phyloP scores from a whole-genome alignment of 2,888 invertebrate species.

The Pteria penguin region DNA sequence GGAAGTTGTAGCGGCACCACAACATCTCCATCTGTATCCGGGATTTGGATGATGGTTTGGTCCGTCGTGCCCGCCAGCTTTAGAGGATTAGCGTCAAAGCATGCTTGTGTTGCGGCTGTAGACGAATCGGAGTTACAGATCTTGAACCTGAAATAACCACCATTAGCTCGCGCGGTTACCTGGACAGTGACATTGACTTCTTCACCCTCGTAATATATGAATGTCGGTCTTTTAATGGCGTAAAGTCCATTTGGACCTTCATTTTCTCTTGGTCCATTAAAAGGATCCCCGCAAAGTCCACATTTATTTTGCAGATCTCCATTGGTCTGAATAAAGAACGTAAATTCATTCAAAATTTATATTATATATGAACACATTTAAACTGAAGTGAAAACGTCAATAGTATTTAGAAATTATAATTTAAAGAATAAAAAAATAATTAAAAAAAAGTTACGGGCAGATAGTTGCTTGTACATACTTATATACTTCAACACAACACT shows the following conservation, averaged over 20 bases:
- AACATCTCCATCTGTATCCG: constrained; percentile 23
- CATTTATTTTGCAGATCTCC: constrained; percentile 49
- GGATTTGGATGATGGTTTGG: constrained; percentile 6
- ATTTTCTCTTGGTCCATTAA: constrained; percentile 41
- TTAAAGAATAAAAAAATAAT: too few species aligned
- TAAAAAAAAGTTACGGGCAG: too few species aligned
- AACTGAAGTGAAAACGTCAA: too few species aligned
- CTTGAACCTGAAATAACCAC: constrained; percentile 31
- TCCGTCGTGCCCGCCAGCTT: constrained; percentile 6
- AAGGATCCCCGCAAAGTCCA: constrained; percentile 55
- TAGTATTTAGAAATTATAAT: too few species aligned
- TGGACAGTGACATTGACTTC: constrained; percentile 28
- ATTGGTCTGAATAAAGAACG: constrained; percentile 30
- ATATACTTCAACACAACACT: too few species aligned
- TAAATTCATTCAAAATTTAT: neutral
- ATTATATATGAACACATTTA: too few species aligned
- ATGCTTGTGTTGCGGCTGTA: constrained; percentile 20
- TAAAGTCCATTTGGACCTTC: constrained; percentile 53
- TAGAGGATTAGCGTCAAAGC: constrained; percentile 28
- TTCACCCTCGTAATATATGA: constrained; percentile 27
- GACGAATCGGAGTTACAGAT: constrained; percentile 14
- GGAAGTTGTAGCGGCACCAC: constrained; percentile 28
- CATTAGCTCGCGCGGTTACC: constrained; percentile 19
- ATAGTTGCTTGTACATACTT: too few species aligned
- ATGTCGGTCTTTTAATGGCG: constrained; percentile 24